Evolutionary conservation across 1,140 invertebrate genomes (phyloP), one percentile per base, ranked within the genome.

Genomic region (Sitobion miscanthi): DNA sequence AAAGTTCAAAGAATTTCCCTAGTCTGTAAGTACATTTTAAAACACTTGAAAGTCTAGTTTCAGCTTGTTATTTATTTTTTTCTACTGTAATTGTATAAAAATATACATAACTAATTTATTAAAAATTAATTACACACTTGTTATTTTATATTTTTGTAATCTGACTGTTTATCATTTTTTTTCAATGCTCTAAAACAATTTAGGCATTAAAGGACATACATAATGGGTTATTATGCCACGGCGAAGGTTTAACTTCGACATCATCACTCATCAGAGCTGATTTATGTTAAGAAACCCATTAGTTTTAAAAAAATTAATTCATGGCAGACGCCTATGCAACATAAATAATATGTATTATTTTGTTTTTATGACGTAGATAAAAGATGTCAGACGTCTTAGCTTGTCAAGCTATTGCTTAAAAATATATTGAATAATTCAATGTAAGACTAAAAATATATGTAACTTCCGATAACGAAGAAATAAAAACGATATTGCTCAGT

Each of bases 11-110:
- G 91, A 92, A 82, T 92, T 92, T 82, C 52, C 45, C 85, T 85
- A 93, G 69, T 52, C 1, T 54, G 21, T 93, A 93, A 93, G 91
- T 93, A 93, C 35, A 85, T 93, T 52, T 86, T 93, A 85, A 92
- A 93, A 86, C 82, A 86, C 91, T 92, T 57, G 82, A 93, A 93
- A 93, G 82, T 93, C 49, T 85, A 93, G 49, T 93, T 86, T 93
- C 49, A 93, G 77, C 82, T 93, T 93, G 91, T 93, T 93, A 93
- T 92, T 93, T 93, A 93, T 93, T 93, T 93, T 89, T 93, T 93
- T 85, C 52, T 93, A 93, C 91, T 93, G 69, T 93, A 85, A 49
- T 82, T 93, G 49, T 93, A 93, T 54, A 92, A 85, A 93, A 85
- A 86, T 85, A 93, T 93, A 86, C 49, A 93, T 57, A 77, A 91